Base-by-base conservation (phyloP, 2,888 invertebrate species). In the Melitaea athalia region DNA sequence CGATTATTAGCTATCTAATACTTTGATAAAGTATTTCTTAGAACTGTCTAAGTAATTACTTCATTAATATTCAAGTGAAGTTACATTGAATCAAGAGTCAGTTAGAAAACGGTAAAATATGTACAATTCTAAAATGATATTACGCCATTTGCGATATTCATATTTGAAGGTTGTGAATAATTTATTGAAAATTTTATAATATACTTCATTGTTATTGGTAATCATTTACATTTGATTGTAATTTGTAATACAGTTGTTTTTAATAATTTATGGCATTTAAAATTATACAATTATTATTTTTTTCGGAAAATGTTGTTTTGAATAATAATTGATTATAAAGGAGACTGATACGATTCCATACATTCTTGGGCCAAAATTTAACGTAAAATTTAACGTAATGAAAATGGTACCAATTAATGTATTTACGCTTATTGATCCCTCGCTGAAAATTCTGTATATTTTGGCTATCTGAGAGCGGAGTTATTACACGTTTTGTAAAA, bases 131-230 rank as follows among this genome's bases (percentile, higher is more conserved):
- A 65, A 47, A 63, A 63, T 33, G 60, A 49, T 45, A 52, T 57
- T 65, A 33, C 45, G 50, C 49, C 52, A n/a, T 33, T 61, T 31
- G 45, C 31, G 64, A 64, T 67, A 67, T 70, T 50, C 61, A 70
- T 62, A 60, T 59, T 70, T 62, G 57, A 67, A 67, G 67, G 64
- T 49, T 70, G 57, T 33, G 61, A 61, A 67, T 67, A 67, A 59
- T 70, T 62, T 62, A 61, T 52, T 67, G 59, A 63, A 59, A 67
- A 62, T 45, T 59, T 63, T 63, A 63, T 63, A 67, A 67, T 63
- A 50, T 49, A 42, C 45, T 63, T 67, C 67, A 59, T 63, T 67
- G 62, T 63, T 67, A 62, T 49, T 57, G 62, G 31, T 42, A 24
- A 47, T 57, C 14, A 38, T 42, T 62, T 57, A 31, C 53, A 24